Percentiles rank a stretch among this genome's conserved stretches.
phyloP scores from a whole-genome alignment of 92 coral and sea anemone genomes.

The Zoanthus sansibaricus region DNA sequence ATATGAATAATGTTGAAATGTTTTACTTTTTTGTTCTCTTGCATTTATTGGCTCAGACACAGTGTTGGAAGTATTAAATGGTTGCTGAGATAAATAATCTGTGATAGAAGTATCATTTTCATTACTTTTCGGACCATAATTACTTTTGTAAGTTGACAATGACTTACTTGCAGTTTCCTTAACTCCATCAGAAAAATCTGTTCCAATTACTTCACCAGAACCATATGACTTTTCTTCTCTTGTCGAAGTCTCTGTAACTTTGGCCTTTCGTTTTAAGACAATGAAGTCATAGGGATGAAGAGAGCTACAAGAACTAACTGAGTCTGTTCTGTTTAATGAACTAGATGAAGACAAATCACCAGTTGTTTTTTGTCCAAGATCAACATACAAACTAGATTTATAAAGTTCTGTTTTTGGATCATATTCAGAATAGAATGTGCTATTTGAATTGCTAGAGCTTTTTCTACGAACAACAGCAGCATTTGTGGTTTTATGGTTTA shows the following conservation, averaged over 20 bases:
- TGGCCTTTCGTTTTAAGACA: slow-evolving; percentile 54
- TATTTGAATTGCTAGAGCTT: background rate
- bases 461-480: background rate
- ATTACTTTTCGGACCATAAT: background rate
- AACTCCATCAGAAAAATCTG: slow-evolving; percentile 29
- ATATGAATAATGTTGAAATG: background rate
- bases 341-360: slow-evolving; percentile 4
- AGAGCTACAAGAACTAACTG: slow-evolving; percentile 48
- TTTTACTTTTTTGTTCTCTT: background rate
- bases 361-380: slow-evolving; percentile 25
- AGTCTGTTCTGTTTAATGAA: slow-evolving; percentile 49
- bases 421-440: slow-evolving; percentile 26
- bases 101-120: background rate
- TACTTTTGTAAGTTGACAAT: background rate
- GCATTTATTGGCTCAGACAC: background rate
- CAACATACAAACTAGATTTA: slow-evolving; percentile 52
- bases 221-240: slow-evolving; percentile 45
- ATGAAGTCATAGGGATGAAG: slow-evolving; percentile 85
- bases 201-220: background rate
- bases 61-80: background rate
- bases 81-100: background rate
- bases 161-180: background rate
- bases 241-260: slow-evolving; percentile 47
- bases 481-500: background rate
- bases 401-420: slow-evolving; percentile 36